phyloP scores from a whole-genome alignment of 2,113 vertebrate species.

The Chloropsis hardwickii region DNA sequence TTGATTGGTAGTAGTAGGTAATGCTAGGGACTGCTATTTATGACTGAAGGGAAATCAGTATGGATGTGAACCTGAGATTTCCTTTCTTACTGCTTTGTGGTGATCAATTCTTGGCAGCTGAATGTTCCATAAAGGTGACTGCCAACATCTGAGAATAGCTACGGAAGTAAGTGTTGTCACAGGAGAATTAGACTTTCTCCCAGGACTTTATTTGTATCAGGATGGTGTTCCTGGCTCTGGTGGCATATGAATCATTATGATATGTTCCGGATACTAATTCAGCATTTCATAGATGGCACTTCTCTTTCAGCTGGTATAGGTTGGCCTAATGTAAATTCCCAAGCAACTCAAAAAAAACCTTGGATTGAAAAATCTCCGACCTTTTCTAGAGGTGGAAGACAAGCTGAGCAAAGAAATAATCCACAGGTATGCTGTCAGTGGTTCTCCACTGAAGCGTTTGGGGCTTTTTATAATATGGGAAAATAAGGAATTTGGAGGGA shows the following conservation, averaged over 20 bases:
- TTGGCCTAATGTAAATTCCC: slow-evolving; percentile 87
- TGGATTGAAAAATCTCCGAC: slow-evolving; percentile 84
- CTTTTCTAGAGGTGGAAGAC: slow-evolving; percentile 85
- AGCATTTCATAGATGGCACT: neutral
- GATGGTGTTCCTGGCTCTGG: neutral
- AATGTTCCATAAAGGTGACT: neutral
- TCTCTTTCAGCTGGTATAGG: slow-evolving; percentile 68
- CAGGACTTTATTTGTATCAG: neutral
- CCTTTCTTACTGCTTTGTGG: neutral
- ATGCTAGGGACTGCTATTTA: neutral
- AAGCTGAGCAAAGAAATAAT: slow-evolving; percentile 82
- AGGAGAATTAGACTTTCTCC: neutral
- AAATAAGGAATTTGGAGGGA: neutral
- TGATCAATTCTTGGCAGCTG: neutral
- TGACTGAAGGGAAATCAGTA: neutral
- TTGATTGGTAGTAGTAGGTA: neutral
- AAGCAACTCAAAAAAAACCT: slow-evolving; percentile 83
- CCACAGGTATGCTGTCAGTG: slow-evolving; percentile 77
- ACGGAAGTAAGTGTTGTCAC: neutral
- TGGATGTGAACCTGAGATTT: neutral
- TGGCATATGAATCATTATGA: neutral
- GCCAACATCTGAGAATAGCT: neutral
- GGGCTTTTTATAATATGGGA: neutral
- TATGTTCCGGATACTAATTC: neutral
- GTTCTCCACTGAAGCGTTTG: neutral